A percentile compares a stretch with the other conserved stretches of the same genome.
Conservation (phyloP, 2,113 vertebrate species). For the Mionectes macconnelli region DNA sequence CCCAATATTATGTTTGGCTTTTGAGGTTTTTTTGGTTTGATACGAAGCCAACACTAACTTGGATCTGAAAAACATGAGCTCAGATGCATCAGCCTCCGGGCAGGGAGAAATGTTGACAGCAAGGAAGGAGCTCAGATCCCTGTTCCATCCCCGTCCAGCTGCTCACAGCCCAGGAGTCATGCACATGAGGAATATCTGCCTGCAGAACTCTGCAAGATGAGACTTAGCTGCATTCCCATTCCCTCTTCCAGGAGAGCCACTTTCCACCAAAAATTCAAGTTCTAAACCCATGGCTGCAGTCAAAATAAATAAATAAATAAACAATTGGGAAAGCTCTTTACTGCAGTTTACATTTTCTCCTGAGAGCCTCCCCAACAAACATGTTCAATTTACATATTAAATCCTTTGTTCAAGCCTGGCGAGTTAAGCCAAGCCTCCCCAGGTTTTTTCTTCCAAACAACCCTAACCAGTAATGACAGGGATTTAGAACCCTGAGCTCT, state of each 20-base stretch:
- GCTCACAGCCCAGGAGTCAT: not conserved
- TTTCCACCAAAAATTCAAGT: not conserved
- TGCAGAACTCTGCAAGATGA: not conserved
- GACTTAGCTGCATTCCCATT: not conserved
- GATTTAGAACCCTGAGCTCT: not conserved
- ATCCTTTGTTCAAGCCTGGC: not conserved
- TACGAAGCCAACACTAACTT: constrained; percentile 48
- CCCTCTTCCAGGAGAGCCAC: not conserved
- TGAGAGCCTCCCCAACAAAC: not conserved
- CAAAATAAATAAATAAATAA: not conserved
- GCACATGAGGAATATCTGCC: not conserved
- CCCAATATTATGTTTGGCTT: constrained; percentile 59
- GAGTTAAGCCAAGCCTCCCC: not conserved
- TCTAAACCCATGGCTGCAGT: not conserved
- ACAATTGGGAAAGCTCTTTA: not conserved
- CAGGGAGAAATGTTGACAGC: constrained; percentile 13
- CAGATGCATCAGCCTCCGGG: constrained; percentile 12
- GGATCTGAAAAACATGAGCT: constrained; percentile 33
- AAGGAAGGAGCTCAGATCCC: not conserved
- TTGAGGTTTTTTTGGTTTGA: constrained; percentile 56
- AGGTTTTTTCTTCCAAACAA: not conserved
- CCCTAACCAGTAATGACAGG: constrained; percentile 11
- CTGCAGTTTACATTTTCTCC: not conserved
- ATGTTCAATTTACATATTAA: not conserved
- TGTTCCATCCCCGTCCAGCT: not conserved